Evolutionary conservation across 2,797 vertebrate genomes (phyloP), one percentile per base, ranked within the genome.

Genomic region (Adelosebastes latens): DNA sequence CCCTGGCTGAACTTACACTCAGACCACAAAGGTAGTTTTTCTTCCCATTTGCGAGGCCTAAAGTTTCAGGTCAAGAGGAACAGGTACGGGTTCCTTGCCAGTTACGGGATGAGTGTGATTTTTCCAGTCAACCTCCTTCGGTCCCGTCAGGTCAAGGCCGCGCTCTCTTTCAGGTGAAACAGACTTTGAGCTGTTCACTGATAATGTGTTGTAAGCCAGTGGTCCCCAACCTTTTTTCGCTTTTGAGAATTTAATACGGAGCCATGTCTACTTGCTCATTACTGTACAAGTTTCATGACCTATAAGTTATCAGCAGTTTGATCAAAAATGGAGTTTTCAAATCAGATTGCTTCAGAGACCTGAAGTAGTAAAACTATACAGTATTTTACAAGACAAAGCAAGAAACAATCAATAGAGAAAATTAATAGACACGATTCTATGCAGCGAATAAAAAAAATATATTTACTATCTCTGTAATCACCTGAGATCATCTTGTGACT

Each of bases 41-140:
- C 89, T 95, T 95, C 94, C 90, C 73, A 85, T 85, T 92, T 85
- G 27, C 53, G 49, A 79, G 76, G 61, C 76, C 71, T 4, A 69
- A 49, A 83, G 88, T 94, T 94, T 94, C 94, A 87, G 58, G 42
- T 91, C 11, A 90, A 90, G 88, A 87, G 91, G 90, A 93, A 92
- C 88, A 90, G 86, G 81, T 74, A 78, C 12, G 0, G 52, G 81
- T 86, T 84, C 60, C 49, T 59, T 71, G 11, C 52, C 64, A 79
- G 87, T 92, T 89, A 75, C 64, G 4, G 85, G 80, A 92, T 88
- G 79, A 88, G 46, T 74, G 49, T 72, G 52, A 79, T 79, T 85
- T 77, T 93, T 93, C 78, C 87, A 83, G 66, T 88, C 27, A 83
- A 65, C 39, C 64, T 65, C 62, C 7, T 11, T 53, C 62, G 52